A percentile compares a stretch with the other conserved stretches of the same genome.
Evolutionary conservation across 2,888 invertebrate genomes (phyloP).

Genomic region (Sympetrum striolatum): DNA sequence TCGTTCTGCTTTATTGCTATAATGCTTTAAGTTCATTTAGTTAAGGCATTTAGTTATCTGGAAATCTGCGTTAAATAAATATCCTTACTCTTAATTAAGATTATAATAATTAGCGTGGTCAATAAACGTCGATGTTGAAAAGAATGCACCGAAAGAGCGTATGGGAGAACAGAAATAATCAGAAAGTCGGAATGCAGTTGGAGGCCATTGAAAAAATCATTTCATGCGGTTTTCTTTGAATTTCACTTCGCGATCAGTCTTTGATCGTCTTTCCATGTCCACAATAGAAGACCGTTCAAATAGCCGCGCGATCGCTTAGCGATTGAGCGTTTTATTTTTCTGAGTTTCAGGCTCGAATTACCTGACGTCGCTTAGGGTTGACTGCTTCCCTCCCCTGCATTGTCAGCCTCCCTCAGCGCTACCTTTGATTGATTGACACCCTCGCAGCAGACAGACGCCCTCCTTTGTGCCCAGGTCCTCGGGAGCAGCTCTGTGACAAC

Average conservation of each 20-base stretch:
- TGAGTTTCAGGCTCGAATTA: not conserved
- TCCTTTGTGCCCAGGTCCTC: not conserved
- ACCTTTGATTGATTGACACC: conserved; percentile 25
- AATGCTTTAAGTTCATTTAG: no score
- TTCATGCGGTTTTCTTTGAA: not conserved
- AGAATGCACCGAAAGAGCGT: no score
- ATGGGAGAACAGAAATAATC: no score
- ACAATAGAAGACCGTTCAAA: not conserved
- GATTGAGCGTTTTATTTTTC: not conserved
- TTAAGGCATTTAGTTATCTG: no score
- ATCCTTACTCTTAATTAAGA: no score
- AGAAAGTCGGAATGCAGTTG: no score
- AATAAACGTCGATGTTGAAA: no score
- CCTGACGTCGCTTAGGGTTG: not conserved
- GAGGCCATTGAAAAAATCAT: no score
- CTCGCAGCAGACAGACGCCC: not conserved
- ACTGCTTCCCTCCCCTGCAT: not conserved
- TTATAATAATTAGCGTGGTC: no score
- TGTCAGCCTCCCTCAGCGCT: not conserved
- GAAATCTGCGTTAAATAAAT: no score
- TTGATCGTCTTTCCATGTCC: not conserved
- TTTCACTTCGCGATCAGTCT: not conserved
- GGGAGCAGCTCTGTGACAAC: not conserved
- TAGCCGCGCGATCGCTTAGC: not conserved
- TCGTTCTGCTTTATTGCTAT: no score